phyloP scores from a whole-genome alignment of 2,113 vertebrate species.

The Ardeotis arabs region DNA sequence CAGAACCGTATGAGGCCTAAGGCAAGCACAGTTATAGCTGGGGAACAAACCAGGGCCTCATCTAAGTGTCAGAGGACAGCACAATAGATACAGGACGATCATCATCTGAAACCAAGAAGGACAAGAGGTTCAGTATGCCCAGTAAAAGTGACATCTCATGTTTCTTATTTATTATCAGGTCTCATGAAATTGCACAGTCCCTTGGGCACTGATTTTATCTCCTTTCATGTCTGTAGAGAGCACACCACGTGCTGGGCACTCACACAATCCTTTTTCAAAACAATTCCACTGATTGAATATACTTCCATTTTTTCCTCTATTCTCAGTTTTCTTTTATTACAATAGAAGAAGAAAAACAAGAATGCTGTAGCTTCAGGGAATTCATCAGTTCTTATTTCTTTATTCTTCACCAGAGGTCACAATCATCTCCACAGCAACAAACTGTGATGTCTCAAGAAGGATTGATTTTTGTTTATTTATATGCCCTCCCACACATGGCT shows the following conservation, averaged over 20 bases:
- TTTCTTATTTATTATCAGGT: neutral
- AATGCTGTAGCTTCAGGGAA: constrained; percentile 18
- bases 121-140: neutral
- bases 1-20: neutral
- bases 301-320: neutral
- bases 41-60: neutral
- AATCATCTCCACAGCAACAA: constrained; percentile 60
- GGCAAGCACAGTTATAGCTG: neutral
- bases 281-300: neutral
- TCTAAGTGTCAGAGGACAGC: neutral
- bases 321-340: constrained; percentile 1
- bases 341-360: constrained; percentile 28
- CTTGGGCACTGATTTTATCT: neutral
- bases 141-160: neutral
- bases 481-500: neutral
- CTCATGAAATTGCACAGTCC: neutral
- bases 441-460: constrained; percentile 34
- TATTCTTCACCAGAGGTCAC: constrained; percentile 30
- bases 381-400: constrained; percentile 18
- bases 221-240: neutral
- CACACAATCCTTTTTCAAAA: constrained; percentile 7
- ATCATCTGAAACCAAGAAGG: neutral
- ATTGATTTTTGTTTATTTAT: constrained; percentile 48
- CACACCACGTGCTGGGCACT: neutral
- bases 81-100: neutral